Evolutionary conservation across 1,140 invertebrate species (phyloP), one percentile per base, ranked within the genome.

Genomic region (Drosophila pseudoananassae): DNA sequence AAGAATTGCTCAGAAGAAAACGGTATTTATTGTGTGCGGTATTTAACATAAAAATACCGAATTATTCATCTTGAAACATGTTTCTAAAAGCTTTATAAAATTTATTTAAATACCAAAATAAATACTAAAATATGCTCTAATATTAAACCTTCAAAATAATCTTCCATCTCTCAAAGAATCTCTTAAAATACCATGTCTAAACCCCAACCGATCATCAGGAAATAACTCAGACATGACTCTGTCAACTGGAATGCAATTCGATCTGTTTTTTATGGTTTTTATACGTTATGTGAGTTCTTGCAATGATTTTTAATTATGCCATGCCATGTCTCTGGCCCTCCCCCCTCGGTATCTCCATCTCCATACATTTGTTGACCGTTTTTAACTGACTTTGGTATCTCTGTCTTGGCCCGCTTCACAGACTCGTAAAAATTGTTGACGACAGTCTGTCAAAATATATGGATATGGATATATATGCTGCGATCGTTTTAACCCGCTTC

Each of bases 351-450:
- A n/a, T n/a, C n/a, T 20, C 20, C 20, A 20, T 20, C 20, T 20
- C 20, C 20, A 20, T 27, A 1, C 6, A 27, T 27, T 27, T 27
- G 20, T 27, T 27, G 25, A 27, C 25, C 25, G 25, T 27, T 27
- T 27, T 27, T 27, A 27, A 27, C 25, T 27, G 25, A 27, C 25
- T 64, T 20, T 66, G 36, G 25, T 12, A 9, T 56, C 12, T 12
- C 46, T 9, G 33, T 9, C 8, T 14, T 17, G 64, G 75, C 29
- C 74, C 46, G 52, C 33, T 64, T 56, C 70, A 23, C 57, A 53
- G 78, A 60, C 74, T 82, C 78, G 78, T 82, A 75, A 82, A 85
- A 78, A 70, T 56, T 57, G 81, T 78, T 82, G 78, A 87, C 83
- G 64, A 87, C 77, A 83, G 49, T 77, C 82, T 80, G 80, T 83